Percentiles rank a stretch among this genome's conserved stretches.
phyloP scores from a whole-genome alignment of 2,888 invertebrate genomes.

The Cataglyphis albicans region DNA sequence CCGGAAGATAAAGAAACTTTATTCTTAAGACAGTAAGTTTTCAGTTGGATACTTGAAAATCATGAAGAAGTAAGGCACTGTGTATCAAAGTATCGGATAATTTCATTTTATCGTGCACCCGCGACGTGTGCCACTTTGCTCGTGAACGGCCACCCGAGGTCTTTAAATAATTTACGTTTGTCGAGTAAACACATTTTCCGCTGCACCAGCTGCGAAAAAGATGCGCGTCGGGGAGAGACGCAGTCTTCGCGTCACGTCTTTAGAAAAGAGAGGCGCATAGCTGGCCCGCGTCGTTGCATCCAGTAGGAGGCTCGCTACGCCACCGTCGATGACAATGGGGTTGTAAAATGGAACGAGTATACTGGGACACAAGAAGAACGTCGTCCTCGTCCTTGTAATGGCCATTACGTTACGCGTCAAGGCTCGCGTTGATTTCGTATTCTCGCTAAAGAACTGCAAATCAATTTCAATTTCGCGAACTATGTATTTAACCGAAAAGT shows the following conservation, averaged over 20 bases:
- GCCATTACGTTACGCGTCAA: constrained; percentile 11
- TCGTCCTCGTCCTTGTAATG: constrained; percentile 59
- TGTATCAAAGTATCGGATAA: constrained; percentile 30
- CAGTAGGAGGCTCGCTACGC: background rate
- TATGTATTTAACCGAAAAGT: background rate
- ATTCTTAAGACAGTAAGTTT: background rate
- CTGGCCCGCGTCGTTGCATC: background rate
- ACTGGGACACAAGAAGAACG: constrained; percentile 54
- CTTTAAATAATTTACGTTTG: constrained; percentile 55
- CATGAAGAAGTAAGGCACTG: constrained; percentile 9
- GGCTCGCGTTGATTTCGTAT: background rate
- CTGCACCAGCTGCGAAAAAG: background rate
- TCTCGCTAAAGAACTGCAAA: background rate
- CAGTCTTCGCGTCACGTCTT: constrained; percentile 7
- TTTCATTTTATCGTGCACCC: background rate
- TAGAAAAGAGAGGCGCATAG: constrained; percentile 15
- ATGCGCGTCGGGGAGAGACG: background rate
- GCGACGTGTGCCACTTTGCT: constrained; percentile 23
- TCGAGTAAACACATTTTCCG: constrained; percentile 19
- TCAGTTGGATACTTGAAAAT: background rate
- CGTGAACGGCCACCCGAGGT: background rate
- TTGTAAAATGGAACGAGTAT: constrained; percentile 56
- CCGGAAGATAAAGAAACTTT: constrained; percentile 12
- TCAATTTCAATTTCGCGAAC: background rate
- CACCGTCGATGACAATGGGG: constrained; percentile 61